Evolutionary conservation across 2,113 vertebrate genomes (phyloP).

Genomic region (Theristicus caerulescens): DNA sequence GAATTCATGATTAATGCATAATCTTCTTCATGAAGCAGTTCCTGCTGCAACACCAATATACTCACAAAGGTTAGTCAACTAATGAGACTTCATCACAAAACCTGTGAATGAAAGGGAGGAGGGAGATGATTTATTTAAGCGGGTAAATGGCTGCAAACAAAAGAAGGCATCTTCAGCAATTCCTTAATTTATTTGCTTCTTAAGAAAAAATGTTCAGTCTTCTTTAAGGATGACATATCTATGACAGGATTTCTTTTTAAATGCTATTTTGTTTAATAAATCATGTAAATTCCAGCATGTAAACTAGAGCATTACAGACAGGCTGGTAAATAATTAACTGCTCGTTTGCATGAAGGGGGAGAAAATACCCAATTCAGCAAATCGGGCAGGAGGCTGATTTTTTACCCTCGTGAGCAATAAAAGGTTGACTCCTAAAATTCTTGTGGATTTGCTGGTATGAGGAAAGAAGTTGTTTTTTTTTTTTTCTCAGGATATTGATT

Average conservation of each 20-base stretch:
- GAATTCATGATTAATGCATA: background rate
- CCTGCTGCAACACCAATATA: background rate
- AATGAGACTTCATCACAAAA: background rate
- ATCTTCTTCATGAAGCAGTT: background rate
- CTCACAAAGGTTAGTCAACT: background rate
- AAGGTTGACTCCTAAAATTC: background rate
- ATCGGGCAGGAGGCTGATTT: background rate
- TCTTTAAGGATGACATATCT: slow-evolving; percentile 15
- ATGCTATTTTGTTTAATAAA: slow-evolving; percentile 58
- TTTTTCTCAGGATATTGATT: background rate
- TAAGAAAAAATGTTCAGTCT: background rate
- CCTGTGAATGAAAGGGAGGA: background rate
- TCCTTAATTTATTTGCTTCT: background rate
- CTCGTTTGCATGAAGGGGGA: background rate
- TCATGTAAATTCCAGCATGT: slow-evolving; percentile 48
- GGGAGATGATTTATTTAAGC: background rate
- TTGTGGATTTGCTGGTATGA: background rate
- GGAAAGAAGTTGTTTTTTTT: too few relatives aligned
- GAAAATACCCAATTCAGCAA: slow-evolving; percentile 14
- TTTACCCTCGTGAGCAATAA: background rate
- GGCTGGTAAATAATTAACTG: slow-evolving; percentile 63
- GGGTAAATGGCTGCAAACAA: background rate
- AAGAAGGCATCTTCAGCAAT: background rate
- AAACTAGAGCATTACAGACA: slow-evolving; percentile 51
- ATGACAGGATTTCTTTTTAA: background rate